Base-by-base conservation (phyloP, 2,888 invertebrate species). In the Ecliptopera silaceata region DNA sequence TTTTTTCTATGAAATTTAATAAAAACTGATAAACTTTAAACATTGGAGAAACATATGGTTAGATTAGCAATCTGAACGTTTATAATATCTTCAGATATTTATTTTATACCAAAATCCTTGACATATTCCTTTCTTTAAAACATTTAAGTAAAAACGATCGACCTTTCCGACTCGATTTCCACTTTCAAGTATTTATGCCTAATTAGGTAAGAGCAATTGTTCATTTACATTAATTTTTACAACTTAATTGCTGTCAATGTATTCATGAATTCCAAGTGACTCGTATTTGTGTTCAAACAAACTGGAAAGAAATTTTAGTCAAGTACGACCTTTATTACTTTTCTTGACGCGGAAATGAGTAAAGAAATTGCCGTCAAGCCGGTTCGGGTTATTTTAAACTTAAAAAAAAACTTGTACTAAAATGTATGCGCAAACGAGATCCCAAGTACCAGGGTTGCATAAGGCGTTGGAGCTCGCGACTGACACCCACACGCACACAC, bases 351-450 rank as follows among this genome's bases (percentile, higher is more conserved):
- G 90, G 89, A 90, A 90, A 90, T 85, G 84, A 85, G 84, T 84
- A 75, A 83, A 84, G 79, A 84, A 83, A 82, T 79, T 77, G 76
- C 71, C 84, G 84, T 83, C 83, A 72, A 83, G 80, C 89, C 81
- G 86, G 88, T 88, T 85, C 71, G 65, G 79, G 32, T 52, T 84
- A 86, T 87, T 87, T 86, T 81, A 80, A 86, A 82, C 77, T 68
- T 17, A 17, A 75, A 80, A 86, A 86, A 86, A 85, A 88, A 84
- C 81, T 81, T 59, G 84, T 79, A 88, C 78, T 84, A 82, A 90
- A 88, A 88, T 86, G 84, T 86, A 88, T 86, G 88, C 85, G 85
- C 86, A 84, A 87, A 86, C 85, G 79, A 88, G 87, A 84, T 81
- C 74, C 76, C 69, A 80, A 72, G 80, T 87, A 91, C 89, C 84